These are phyloP conservation scores for Bembecia ichneumoniformis DNA, from an alignment of 2,888 invertebrate genomes.

Conservation along the genomic window DNA sequence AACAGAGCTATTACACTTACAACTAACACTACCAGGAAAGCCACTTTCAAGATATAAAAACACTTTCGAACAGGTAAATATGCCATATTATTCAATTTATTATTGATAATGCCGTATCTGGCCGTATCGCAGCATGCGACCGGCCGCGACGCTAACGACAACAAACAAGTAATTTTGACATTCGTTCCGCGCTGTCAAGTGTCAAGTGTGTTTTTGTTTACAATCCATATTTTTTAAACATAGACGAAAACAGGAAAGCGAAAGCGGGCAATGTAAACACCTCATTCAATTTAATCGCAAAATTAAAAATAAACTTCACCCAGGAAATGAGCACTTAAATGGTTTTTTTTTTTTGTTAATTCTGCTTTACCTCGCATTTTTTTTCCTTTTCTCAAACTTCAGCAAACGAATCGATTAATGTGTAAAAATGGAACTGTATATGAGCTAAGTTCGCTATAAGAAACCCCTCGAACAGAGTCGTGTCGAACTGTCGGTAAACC, in stretches of 20 bases:
- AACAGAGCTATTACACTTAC: conserved; percentile 44
- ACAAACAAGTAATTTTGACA: too few species aligned
- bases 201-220: conserved; percentile 41
- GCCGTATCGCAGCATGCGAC: conserved; percentile 22
- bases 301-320: too few species aligned
- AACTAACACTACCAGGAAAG: conserved; percentile 38
- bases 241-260: conserved; percentile 25
- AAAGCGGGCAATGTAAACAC: conserved; percentile 74
- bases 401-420: too few species aligned
- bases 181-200: not conserved
- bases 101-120: conserved; percentile 3
- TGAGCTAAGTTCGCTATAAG: too few species aligned
- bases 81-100: conserved; percentile 32
- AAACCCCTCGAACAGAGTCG: too few species aligned
- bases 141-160: conserved; percentile 25
- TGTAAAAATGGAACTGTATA: too few species aligned
- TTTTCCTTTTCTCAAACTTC: too few species aligned
- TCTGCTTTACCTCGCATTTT: too few species aligned
- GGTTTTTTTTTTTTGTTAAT: too few species aligned
- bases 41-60: conserved; percentile 44
- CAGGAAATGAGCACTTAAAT: too few species aligned
- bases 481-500: too few species aligned
- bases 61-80: conserved; percentile 55
- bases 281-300: conserved; percentile 20
- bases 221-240: conserved; percentile 41